Percentiles rank a stretch among this genome's conserved stretches.
Conservation (phyloP, 2,888 invertebrate genomes). For the Drosophila quinaria region DNA sequence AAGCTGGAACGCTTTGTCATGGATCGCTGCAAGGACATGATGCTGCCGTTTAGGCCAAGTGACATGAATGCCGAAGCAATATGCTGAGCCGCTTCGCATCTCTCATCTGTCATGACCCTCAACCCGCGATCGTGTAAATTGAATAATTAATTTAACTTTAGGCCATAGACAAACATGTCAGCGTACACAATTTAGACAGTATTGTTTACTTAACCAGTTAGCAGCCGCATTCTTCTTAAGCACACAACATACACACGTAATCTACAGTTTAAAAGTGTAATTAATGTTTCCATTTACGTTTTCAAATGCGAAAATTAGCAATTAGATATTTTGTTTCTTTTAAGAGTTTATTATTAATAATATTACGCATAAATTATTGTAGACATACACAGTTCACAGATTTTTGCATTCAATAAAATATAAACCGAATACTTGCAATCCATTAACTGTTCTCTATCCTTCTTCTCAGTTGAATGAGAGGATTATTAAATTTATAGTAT, state of each 20-base stretch:
- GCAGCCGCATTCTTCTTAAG: conserved; percentile 30
- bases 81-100: conserved; percentile 40
- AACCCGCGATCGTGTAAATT: conserved; percentile 48
- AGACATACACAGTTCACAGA: conserved; percentile 56
- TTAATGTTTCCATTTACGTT: conserved; percentile 7
- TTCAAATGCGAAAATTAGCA: conserved; percentile 12
- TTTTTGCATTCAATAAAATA: conserved; percentile 61
- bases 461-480: conserved; percentile 4
- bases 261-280: conserved; percentile 5
- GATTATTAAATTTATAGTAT: conserved; percentile 6
- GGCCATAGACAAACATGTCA: conserved; percentile 25
- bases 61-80: conserved; percentile 79
- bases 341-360: conserved; percentile 56
- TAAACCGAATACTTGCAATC: conserved; percentile 40
- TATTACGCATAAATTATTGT: conserved; percentile 67
- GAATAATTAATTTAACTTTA: conserved; percentile 39
- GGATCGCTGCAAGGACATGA: conserved; percentile 90
- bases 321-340: conserved; percentile 40
- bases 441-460: conserved; percentile 10
- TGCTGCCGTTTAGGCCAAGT: conserved; percentile 86
- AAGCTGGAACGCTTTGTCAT: conserved; percentile 90
- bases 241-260: conserved; percentile 11
- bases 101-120: conserved; percentile 2
- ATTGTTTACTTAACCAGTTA: conserved; percentile 46
- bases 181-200: conserved; percentile 50